Base-by-base conservation (phyloP, 2,797 vertebrate genomes). In the Sebastiscus albofasciatus region DNA sequence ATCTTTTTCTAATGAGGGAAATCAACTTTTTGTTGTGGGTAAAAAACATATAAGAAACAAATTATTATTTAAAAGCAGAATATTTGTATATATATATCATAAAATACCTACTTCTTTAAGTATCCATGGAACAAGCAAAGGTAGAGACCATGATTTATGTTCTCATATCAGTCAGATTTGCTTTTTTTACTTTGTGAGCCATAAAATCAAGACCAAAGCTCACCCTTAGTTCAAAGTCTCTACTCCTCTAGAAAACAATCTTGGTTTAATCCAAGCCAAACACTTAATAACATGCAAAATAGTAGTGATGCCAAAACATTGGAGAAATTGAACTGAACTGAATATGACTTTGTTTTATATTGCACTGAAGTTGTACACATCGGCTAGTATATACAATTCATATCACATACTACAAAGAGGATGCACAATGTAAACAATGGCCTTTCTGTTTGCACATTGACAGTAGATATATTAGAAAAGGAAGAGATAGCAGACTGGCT, bases 401-500 rank as follows among this genome's bases (percentile, higher is more conserved):
- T 42, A 61, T 67, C 56, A 49, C 52, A 22, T 34, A 60, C 60
- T 74, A 52, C 46, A 64, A 76, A 83, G 85, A 76, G 77, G 78
- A 81, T 67, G 24, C 16, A 3, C 54, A 73, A 22, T 69, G 68
- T 92, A 91, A 93, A 91, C 88, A 86, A 13, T 3, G 20, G 18
- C 20, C 29, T 74, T 72, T 76, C 66, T 31, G 5, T 75, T 3
- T 76, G 65, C 72, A 81, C 85, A 83, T 89, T 65, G 60, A 69
- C 73, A 13, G 54, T 54, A 49, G 68, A 90, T 85, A 18, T 85
- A 89, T 90, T 79, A 56, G 83, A 76, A 86, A 55, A 87, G 83
- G 84, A 90, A 77, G 86, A 89, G 87, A 89, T 80, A 78, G 76
- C 64, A 58, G 88, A 77, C 80, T 69, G 72, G 75, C 77, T 84